Evolutionary conservation across 2,797 vertebrate species (phyloP).

Genomic region (Orestias chungarensis): DNA sequence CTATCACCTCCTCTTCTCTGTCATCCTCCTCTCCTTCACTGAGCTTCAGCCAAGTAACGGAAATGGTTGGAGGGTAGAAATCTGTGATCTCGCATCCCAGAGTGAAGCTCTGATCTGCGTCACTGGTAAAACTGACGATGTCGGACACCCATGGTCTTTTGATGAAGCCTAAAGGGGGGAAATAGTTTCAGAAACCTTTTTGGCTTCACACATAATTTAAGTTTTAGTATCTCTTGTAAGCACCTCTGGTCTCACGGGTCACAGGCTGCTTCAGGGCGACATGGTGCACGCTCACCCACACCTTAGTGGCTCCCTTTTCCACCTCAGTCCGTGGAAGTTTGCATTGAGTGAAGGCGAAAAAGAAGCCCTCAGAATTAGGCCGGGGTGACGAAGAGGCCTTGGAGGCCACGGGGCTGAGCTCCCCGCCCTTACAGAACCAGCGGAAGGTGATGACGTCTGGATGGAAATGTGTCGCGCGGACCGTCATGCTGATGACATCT

Average conservation of each 20-base stretch:
- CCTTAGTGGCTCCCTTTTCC: constrained; percentile 76
- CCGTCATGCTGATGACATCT: constrained; percentile 78
- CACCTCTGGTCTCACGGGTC: constrained; percentile 79
- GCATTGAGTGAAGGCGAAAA: constrained; percentile 82
- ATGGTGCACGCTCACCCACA: constrained; percentile 84
- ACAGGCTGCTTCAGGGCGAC: constrained; percentile 79
- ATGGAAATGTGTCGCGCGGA: constrained; percentile 77
- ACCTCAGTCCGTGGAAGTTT: constrained; percentile 75
- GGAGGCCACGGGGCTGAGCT: constrained; percentile 81
- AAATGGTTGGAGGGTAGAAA: constrained; percentile 78
- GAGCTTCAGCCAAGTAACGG: constrained; percentile 77
- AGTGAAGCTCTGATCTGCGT: constrained; percentile 40
- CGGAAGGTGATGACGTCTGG: constrained; percentile 84
- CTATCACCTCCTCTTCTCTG: constrained; percentile 65
- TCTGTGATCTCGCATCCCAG: constrained; percentile 79
- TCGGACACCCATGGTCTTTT: constrained; percentile 76
- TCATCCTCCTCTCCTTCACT: constrained; percentile 66
- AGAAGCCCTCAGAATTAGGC: constrained; percentile 78
- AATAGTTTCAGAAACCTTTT: neutral
- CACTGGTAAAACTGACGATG: constrained; percentile 48
- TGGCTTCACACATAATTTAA: too few species aligned
- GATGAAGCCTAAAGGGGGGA: constrained; percentile 73
- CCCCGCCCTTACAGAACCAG: constrained; percentile 84
- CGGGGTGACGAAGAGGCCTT: constrained; percentile 78
- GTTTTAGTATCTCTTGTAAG: constrained; percentile 1